phyloP scores from a whole-genome alignment of 2,113 vertebrate genomes.

The Garra rufa region DNA sequence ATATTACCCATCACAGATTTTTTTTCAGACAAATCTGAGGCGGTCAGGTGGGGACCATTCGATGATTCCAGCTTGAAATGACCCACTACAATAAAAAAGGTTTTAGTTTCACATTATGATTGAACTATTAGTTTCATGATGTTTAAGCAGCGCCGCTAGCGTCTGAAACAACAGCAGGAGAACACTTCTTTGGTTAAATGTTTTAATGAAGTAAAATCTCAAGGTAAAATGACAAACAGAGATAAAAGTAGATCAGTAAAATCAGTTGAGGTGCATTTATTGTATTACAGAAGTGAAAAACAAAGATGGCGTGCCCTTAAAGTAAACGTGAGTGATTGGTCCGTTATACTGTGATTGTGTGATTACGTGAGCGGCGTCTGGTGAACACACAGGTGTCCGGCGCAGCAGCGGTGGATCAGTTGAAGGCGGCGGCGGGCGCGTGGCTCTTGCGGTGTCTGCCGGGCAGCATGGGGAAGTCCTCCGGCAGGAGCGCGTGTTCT shows the following conservation, averaged over 20 bases:
- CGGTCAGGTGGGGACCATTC: too few relatives aligned
- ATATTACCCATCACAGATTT: too few relatives aligned
- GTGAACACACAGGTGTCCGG: too few relatives aligned
- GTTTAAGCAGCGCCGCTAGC: too few relatives aligned
- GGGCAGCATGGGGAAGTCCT: slow-evolving; percentile 80
- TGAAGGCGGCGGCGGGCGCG: slow-evolving; percentile 19
- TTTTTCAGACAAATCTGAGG: too few relatives aligned
- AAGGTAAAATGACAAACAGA: background rate
- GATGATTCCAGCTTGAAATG: too few relatives aligned
- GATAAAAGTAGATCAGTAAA: background rate
- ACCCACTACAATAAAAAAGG: too few relatives aligned
- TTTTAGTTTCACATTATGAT: background rate
- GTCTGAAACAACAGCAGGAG: background rate
- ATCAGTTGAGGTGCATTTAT: background rate
- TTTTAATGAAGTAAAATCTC: slow-evolving; percentile 23
- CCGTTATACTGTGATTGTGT: background rate
- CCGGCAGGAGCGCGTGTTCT: slow-evolving; percentile 68
- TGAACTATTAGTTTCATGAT: too few relatives aligned
- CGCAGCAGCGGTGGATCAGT: slow-evolving; percentile 3
- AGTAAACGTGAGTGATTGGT: background rate
- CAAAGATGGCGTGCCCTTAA: background rate
- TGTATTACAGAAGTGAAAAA: slow-evolving; percentile 8
- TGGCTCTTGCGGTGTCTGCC: slow-evolving; percentile 66
- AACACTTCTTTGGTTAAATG: background rate
- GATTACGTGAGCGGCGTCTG: too few relatives aligned